Evolutionary conservation across 2,113 vertebrate genomes (phyloP).

Genomic region (Nicator chloris): DNA sequence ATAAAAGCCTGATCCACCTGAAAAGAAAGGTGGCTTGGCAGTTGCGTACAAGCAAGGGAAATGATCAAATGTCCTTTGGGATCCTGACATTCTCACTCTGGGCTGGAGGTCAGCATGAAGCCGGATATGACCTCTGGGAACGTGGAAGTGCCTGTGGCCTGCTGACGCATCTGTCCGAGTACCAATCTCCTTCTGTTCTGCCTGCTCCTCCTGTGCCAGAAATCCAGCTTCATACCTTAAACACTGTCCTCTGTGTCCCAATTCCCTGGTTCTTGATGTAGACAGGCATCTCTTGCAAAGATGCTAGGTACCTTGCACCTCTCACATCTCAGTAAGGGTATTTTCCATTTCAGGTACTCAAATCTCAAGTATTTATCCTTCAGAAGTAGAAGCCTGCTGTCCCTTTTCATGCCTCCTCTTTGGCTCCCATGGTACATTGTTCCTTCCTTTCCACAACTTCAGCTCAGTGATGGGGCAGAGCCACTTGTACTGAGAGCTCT

Average conservation of each 20-base stretch:
- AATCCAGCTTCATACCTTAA: background rate
- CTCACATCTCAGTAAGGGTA: background rate
- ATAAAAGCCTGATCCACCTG: background rate
- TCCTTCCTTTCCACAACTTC: background rate
- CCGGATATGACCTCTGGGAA: background rate
- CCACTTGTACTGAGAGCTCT: background rate
- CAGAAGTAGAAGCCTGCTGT: background rate
- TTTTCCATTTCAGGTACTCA: background rate
- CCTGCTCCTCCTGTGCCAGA: background rate
- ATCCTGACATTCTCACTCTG: background rate
- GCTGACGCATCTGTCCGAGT: background rate
- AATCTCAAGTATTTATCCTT: background rate
- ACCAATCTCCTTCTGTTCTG: background rate
- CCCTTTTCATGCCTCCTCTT: background rate
- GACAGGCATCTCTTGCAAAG: background rate
- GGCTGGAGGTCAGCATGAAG: background rate
- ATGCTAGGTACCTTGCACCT: background rate
- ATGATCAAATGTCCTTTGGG: background rate
- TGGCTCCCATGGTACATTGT: background rate
- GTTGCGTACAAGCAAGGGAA: background rate
- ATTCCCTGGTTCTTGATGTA: background rate
- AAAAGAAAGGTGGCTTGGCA: background rate
- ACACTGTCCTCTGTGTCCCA: accelerated
- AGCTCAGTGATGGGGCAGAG: background rate
- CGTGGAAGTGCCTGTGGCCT: background rate